Percentiles rank a stretch among this genome's conserved stretches.
Conservation (phyloP, 2,797 vertebrate genomes). For the Uromys caudimaculatus region DNA sequence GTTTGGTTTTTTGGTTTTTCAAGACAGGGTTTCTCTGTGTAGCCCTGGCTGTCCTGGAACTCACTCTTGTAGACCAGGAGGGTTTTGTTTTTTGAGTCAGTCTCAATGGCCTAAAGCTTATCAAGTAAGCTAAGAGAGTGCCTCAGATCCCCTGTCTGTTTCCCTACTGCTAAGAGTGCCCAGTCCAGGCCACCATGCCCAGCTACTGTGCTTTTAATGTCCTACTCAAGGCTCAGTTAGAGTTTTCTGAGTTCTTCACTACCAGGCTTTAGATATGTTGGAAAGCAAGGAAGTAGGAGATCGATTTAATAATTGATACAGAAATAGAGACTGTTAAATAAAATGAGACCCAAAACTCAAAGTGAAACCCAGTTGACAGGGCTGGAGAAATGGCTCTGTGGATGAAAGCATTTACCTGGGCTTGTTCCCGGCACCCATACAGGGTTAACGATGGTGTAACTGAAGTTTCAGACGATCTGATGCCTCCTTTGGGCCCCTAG, state of each 20-base stretch:
- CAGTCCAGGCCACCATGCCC: too few species aligned
- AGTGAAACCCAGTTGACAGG: background rate
- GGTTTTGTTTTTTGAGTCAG: background rate
- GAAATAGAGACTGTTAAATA: constrained; percentile 47
- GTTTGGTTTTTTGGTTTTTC: too few species aligned
- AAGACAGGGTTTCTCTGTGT: too few species aligned
- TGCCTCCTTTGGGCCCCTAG: background rate
- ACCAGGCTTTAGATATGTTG: background rate
- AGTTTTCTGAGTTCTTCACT: background rate
- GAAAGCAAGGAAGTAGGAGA: constrained; percentile 18
- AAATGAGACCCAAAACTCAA: constrained; percentile 16
- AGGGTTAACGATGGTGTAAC: background rate
- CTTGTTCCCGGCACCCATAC: too few species aligned
- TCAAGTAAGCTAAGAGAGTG: background rate
- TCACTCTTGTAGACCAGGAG: too few species aligned
- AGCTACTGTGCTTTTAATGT: constrained; percentile 19
- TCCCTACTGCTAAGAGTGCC: background rate
- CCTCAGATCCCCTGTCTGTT: background rate
- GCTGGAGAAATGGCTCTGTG: background rate
- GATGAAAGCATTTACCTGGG: background rate
- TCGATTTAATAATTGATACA: constrained; percentile 20
- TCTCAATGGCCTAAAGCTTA: background rate
- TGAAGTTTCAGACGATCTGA: background rate
- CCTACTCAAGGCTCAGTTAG: background rate
- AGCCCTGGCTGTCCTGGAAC: too few species aligned